phyloP scores from a whole-genome alignment of 2,888 invertebrate species.

The Argyresthia albistria region DNA sequence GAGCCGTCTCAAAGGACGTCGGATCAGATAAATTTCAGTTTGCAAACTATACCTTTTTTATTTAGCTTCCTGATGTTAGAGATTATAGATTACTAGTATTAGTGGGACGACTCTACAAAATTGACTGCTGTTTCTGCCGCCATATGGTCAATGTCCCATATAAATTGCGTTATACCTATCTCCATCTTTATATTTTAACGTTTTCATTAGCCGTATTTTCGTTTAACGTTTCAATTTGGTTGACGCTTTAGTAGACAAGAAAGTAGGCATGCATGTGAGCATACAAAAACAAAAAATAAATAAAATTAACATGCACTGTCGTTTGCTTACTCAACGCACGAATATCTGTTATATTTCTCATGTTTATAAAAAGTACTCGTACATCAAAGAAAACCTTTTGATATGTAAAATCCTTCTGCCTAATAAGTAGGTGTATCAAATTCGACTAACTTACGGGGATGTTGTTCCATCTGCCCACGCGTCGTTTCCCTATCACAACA shows the following conservation, averaged over 20 bases:
- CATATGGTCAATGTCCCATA: no score
- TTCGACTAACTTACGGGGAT: constrained; percentile 9
- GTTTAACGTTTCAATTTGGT: no score
- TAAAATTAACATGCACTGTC: no score
- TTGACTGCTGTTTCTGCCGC: no score
- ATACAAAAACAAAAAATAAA: no score
- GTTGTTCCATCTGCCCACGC: constrained; percentile 60
- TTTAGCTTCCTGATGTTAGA: neutral
- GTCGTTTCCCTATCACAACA: constrained; percentile 40
- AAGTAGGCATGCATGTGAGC: no score
- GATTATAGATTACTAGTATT: neutral
- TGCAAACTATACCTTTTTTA: constrained; percentile 44
- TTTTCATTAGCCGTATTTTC: no score
- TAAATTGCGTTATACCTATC: no score
- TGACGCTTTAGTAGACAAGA: no score
- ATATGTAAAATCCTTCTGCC: neutral
- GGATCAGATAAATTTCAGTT: constrained; percentile 54
- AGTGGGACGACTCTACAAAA: neutral
- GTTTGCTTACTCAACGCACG: no score
- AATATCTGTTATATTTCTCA: neutral
- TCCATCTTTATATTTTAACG: no score
- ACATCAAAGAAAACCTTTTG: neutral
- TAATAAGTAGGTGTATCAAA: neutral
- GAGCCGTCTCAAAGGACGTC: constrained; percentile 28
- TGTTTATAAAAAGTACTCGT: neutral